These are phyloP conservation scores for Notodonta ziczac DNA, from an alignment of 2,888 invertebrate species.

Conservation along the genomic window DNA sequence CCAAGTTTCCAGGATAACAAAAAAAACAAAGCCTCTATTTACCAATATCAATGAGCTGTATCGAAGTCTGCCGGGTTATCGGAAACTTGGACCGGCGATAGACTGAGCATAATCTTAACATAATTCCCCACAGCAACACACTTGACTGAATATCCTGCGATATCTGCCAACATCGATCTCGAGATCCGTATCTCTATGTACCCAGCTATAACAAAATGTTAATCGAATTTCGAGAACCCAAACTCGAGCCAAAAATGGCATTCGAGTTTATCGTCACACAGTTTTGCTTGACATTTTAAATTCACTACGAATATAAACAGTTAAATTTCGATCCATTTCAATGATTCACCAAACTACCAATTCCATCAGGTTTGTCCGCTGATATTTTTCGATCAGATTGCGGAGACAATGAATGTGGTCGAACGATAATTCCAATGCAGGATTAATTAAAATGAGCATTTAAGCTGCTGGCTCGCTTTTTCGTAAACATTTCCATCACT, in stretches of 20 bases:
- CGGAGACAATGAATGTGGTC: conserved; percentile 30
- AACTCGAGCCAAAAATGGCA: background rate
- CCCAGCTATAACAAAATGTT: background rate
- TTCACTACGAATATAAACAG: background rate
- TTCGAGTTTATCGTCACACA: background rate
- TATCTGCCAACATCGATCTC: conserved; percentile 5
- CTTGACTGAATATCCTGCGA: conserved; percentile 11
- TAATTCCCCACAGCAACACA: conserved; percentile 8
- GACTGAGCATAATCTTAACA: conserved; percentile 3
- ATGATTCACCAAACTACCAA: background rate
- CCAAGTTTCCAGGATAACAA: too few relatives aligned
- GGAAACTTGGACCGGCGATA: conserved; percentile 4
- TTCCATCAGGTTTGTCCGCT: conserved; percentile 1
- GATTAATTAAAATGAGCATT: conserved; percentile 28
- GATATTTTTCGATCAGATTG: background rate
- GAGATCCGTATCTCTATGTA: background rate
- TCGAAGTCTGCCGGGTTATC: background rate
- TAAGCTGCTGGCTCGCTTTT: conserved; percentile 20
- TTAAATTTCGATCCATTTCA: background rate
- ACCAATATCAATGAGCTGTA: background rate
- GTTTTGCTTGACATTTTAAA: background rate
- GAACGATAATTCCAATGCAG: conserved; percentile 22
- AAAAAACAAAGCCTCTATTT: too few relatives aligned
- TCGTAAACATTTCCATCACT: conserved; percentile 19
- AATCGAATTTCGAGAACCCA: background rate